These are phyloP conservation scores for Acanthis flammea DNA, from an alignment of 2,797 vertebrate species.

Conservation along the genomic window DNA sequence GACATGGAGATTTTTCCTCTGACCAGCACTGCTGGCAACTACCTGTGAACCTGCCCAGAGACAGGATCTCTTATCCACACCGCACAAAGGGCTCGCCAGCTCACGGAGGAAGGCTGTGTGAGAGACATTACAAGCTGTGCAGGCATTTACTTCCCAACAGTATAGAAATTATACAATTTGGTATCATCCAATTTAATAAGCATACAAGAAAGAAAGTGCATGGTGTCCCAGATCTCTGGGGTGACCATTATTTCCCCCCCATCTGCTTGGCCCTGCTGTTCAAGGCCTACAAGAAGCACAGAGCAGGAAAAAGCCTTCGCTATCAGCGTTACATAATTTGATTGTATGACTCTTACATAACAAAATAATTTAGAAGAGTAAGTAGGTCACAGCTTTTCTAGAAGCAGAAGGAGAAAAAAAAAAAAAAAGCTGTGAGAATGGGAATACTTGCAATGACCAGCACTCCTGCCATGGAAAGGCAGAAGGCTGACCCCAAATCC, in stretches of 20 bases:
- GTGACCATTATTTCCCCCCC: background rate
- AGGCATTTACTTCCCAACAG: background rate
- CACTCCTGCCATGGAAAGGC: background rate
- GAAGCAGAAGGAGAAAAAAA: background rate
- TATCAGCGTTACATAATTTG: slow-evolving; percentile 55
- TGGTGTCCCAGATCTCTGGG: background rate
- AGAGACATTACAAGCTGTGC: background rate
- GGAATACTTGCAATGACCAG: background rate
- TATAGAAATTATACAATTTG: background rate
- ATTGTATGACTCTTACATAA: slow-evolving; percentile 67
- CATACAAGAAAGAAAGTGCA: background rate
- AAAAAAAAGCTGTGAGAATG: background rate
- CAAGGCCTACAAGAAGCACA: background rate
- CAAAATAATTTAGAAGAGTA: slow-evolving; percentile 65
- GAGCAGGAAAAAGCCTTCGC: slow-evolving; percentile 26
- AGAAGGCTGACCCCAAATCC: background rate
- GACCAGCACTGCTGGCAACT: background rate
- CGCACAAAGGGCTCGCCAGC: background rate
- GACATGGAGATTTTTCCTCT: slow-evolving; percentile 57
- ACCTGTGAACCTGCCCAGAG: background rate
- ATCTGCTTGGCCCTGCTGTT: slow-evolving; percentile 11
- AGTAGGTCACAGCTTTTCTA: slow-evolving; percentile 65
- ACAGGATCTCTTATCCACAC: fast-evolving
- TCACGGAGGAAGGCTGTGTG: background rate
- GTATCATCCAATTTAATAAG: background rate